Conservation (phyloP, 2,113 vertebrate species). For the Leucosticte australis region DNA sequence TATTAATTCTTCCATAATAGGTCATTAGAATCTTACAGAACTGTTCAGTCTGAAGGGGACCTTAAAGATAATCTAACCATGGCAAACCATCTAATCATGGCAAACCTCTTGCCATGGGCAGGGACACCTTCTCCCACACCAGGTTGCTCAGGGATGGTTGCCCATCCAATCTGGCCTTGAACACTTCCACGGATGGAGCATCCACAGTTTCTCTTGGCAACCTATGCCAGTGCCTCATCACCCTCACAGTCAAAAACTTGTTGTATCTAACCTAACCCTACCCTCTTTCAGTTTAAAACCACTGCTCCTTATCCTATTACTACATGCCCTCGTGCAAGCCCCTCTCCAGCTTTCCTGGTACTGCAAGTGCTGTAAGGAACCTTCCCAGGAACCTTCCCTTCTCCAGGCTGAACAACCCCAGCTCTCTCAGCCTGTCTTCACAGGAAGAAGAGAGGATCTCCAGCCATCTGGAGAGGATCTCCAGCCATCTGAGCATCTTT, state of each 20-base stretch:
- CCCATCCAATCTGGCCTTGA: not conserved
- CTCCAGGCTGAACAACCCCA: not conserved
- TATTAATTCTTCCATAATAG: not conserved
- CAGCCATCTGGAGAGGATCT: not conserved
- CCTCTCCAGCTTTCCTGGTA: not conserved
- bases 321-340: fast-evolving
- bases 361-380: not conserved
- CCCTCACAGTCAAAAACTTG: not conserved
- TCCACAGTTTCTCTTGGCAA: not conserved
- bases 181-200: not conserved
- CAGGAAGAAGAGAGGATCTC: not conserved
- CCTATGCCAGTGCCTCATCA: not conserved
- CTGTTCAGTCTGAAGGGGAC: not conserved
- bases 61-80: not conserved
- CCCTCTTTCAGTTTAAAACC: not conserved
- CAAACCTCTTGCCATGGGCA: not conserved
- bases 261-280: not conserved
- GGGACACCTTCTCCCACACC: not conserved
- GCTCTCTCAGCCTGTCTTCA: not conserved
- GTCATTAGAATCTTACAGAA: not conserved
- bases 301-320: not conserved
- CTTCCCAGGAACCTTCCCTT: not conserved
- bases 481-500: not conserved
- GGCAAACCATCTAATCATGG: not conserved
- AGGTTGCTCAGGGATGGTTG: not conserved